phyloP scores from a whole-genome alignment of 2,888 invertebrate genomes.

The Lithophane semibrunnea region DNA sequence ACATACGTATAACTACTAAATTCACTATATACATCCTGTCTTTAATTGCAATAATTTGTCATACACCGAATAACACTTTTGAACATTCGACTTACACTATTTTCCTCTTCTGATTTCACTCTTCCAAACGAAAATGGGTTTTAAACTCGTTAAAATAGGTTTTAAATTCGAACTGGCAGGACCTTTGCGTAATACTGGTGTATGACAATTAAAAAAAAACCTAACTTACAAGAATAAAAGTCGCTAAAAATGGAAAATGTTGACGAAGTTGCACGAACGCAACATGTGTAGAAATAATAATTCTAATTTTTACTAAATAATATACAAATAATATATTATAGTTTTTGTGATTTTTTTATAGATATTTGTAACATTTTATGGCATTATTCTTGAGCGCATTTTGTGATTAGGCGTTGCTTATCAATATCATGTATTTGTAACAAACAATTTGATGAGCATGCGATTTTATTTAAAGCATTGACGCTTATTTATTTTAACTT shows the following conservation, averaged over 20 bases:
- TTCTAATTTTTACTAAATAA: slow-evolving; percentile 41
- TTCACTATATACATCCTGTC: slow-evolving; percentile 67
- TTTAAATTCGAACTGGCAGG: slow-evolving; percentile 1
- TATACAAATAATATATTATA: slow-evolving; percentile 44
- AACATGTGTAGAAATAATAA: slow-evolving; percentile 21
- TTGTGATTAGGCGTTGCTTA: slow-evolving; percentile 34
- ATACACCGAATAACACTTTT: slow-evolving; percentile 23
- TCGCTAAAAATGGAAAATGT: slow-evolving; percentile 53
- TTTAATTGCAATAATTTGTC: slow-evolving; percentile 49
- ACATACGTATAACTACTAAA: slow-evolving; percentile 64
- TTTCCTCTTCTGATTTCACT: neutral
- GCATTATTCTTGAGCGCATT: slow-evolving; percentile 62
- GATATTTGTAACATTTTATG: slow-evolving; percentile 55
- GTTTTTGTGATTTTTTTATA: slow-evolving; percentile 42
- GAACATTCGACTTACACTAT: neutral
- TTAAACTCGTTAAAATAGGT: neutral
- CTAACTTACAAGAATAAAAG: slow-evolving; percentile 19
- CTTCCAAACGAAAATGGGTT: neutral
- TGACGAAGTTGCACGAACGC: slow-evolving; percentile 26
- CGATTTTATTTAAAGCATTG: slow-evolving; percentile 9
- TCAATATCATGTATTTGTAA: slow-evolving; percentile 7
- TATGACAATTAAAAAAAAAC: slow-evolving; percentile 26
- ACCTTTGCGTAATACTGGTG: neutral
- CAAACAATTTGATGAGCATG: slow-evolving; percentile 5
- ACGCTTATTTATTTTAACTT: neutral